Conservation (phyloP, 1,140 invertebrate genomes). For the Temnothorax curvispinosus region DNA sequence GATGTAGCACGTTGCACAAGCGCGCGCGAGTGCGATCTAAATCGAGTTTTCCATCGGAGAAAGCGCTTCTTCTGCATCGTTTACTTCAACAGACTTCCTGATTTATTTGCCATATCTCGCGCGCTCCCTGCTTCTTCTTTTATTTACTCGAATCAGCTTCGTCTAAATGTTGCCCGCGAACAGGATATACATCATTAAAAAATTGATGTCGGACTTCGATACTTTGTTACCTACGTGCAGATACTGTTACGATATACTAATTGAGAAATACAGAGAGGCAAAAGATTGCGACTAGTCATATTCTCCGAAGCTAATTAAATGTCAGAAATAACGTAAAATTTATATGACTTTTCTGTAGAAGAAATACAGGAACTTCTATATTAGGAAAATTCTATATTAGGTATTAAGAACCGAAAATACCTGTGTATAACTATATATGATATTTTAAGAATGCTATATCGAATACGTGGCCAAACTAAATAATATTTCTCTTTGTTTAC, state of each 20-base stretch:
- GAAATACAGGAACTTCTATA: not conserved
- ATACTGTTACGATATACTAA: not conserved
- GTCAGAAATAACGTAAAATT: not conserved
- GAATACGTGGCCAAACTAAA: not conserved
- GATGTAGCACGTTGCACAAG: slow-evolving; percentile 69
- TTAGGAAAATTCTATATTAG: not conserved
- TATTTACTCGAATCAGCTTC: not conserved
- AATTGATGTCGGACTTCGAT: not conserved
- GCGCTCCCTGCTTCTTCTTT: not conserved
- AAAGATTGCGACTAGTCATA: not conserved
- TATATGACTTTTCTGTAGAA: not conserved
- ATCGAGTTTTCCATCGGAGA: slow-evolving; percentile 72
- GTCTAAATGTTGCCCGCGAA: not conserved
- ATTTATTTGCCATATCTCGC: slow-evolving; percentile 17
- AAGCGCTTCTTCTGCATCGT: slow-evolving; percentile 72
- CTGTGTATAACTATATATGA: not conserved
- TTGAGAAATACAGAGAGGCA: not conserved
- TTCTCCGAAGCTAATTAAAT: not conserved
- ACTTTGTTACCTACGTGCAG: not conserved
- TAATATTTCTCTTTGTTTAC: not conserved
- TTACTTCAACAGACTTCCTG: slow-evolving; percentile 55
- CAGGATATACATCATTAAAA: not conserved
- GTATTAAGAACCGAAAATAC: not conserved
- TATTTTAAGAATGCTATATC: not conserved
- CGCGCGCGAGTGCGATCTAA: slow-evolving; percentile 62